Evolutionary conservation across 2,888 invertebrate species (phyloP).

Genomic region (Eurois occulta): DNA sequence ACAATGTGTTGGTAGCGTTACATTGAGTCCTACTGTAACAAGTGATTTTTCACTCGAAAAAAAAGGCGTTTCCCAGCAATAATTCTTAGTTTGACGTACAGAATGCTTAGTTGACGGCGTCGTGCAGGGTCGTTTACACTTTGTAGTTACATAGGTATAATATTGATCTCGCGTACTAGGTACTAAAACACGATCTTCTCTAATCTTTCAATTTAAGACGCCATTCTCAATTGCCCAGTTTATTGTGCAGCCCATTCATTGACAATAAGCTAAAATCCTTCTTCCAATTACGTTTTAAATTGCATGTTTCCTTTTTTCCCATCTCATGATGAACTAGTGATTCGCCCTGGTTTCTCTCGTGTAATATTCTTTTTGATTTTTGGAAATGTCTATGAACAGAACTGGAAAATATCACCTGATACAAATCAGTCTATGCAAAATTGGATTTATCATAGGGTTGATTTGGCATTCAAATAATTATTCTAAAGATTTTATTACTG

Average conservation of each 20-base stretch:
- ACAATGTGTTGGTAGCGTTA: no score
- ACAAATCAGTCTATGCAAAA: not conserved
- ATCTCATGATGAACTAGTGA: slow-evolving; percentile 31
- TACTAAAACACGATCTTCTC: slow-evolving; percentile 57
- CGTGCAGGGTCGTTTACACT: no score
- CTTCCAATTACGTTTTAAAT: slow-evolving; percentile 55
- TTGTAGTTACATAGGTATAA: slow-evolving; percentile 10
- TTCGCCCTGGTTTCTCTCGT: not conserved
- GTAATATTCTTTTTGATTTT: not conserved
- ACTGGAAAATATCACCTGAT: not conserved
- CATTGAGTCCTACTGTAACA: no score
- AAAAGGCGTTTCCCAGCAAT: no score
- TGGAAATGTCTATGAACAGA: not conserved
- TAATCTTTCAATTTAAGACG: slow-evolving; percentile 58
- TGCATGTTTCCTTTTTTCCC: slow-evolving; percentile 58
- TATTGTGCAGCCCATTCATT: slow-evolving; percentile 55
- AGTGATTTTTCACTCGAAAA: no score
- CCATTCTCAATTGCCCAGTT: slow-evolving; percentile 50
- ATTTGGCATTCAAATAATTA: not conserved
- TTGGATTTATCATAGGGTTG: not conserved
- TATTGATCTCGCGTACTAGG: slow-evolving; percentile 46
- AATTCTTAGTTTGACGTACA: no score
- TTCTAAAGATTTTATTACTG: not conserved
- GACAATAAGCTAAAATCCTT: slow-evolving; percentile 61
- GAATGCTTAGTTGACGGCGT: no score